phyloP scores from a whole-genome alignment of 1,140 invertebrate genomes.

The Lucilia sericata region DNA sequence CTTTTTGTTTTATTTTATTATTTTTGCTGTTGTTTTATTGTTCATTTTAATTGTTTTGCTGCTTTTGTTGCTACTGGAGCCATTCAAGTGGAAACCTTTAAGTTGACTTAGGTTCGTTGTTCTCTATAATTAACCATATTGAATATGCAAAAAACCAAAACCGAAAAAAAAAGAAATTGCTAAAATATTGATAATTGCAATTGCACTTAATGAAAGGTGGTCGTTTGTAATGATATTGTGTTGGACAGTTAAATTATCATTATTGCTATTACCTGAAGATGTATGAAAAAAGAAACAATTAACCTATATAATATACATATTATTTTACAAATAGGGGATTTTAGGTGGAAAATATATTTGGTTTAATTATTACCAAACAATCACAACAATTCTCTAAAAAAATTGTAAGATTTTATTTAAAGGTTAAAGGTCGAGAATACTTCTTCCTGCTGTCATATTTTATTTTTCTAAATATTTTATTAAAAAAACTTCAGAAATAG shows the following conservation, averaged over 20 bases:
- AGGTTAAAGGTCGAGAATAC: too few species aligned
- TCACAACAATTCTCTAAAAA: too few species aligned
- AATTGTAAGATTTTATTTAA: too few species aligned
- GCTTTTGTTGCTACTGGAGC: background rate
- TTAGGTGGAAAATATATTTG: too few species aligned
- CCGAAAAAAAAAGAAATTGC: background rate
- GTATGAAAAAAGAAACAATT: background rate
- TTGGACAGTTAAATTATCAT: background rate
- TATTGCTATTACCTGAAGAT: background rate
- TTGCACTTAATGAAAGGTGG: background rate
- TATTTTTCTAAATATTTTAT: too few species aligned
- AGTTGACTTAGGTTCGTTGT: conserved; percentile 10
- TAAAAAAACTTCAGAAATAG: too few species aligned
- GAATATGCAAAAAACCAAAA: background rate
- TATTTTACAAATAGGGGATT: too few species aligned
- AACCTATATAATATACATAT: background rate
- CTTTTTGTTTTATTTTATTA: background rate
- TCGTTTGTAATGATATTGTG: background rate
- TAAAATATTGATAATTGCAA: background rate
- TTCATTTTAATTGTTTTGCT: background rate
- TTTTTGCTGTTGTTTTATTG: background rate
- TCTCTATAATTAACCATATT: background rate
- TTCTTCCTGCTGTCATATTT: too few species aligned
- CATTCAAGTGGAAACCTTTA: conserved; percentile 19
- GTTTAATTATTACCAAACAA: too few species aligned